phyloP scores from a whole-genome alignment of 1,140 invertebrate species.

The Drosophila pandora region DNA sequence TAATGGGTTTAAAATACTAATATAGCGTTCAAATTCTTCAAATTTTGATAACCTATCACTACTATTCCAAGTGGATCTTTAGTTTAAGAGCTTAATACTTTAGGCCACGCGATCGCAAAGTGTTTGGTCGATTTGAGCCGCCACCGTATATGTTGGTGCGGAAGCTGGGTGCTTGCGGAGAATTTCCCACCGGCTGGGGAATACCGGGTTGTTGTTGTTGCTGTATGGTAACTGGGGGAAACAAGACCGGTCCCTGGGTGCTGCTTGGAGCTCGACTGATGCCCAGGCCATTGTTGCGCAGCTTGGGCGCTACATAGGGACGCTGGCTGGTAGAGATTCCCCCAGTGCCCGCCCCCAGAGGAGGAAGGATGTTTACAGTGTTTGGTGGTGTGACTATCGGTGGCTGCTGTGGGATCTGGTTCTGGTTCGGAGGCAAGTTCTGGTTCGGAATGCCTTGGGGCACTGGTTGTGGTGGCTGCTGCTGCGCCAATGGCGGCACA shows the following conservation, averaged over 20 bases:
- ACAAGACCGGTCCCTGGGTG: constrained; percentile 42
- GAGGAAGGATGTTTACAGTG: constrained; percentile 21
- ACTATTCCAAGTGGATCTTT: constrained; percentile 4
- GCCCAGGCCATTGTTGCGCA: constrained; percentile 71
- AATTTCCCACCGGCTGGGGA: not conserved
- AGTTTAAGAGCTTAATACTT: constrained; percentile 65
- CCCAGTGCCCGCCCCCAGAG: constrained; percentile 4
- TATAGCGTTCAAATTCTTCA: not conserved
- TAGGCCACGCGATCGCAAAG: constrained; percentile 70
- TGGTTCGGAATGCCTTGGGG: constrained; percentile 9
- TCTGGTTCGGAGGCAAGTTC: not conserved
- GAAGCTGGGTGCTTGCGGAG: constrained; percentile 13
- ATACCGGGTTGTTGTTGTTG: constrained; percentile 12
- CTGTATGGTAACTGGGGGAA: constrained; percentile 13
- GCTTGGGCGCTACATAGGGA: constrained; percentile 75
- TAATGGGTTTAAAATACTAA: not conserved
- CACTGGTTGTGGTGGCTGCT: constrained; percentile 14
- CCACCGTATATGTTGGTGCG: constrained; percentile 35
- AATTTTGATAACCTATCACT: constrained; percentile 40
- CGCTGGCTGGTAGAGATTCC: constrained; percentile 72
- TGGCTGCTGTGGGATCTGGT: constrained; percentile 12
- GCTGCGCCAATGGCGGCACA: constrained; percentile 58
- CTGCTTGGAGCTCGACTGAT: constrained; percentile 51
- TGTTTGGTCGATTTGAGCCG: constrained; percentile 59
- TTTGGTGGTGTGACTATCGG: constrained; percentile 5